Conservation (phyloP, 2,888 invertebrate genomes). For the Noctua comes region DNA sequence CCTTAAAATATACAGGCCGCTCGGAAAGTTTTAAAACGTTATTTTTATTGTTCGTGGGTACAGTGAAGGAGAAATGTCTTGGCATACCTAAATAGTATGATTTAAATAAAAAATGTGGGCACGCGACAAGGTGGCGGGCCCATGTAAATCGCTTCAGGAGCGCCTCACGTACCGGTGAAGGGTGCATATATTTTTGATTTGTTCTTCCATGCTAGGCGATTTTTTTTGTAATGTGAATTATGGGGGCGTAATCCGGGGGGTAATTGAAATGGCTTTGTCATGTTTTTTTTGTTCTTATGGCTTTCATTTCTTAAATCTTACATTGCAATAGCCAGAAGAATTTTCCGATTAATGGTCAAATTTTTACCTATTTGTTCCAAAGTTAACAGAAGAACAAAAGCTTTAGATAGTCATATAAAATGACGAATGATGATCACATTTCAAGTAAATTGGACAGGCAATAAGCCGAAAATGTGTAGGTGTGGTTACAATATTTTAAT, state of each 20-base stretch:
- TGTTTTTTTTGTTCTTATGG: constrained; percentile 36
- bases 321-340: background rate
- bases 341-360: background rate
- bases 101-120: constrained; percentile 89
- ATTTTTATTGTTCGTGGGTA: constrained; percentile 74
- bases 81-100: constrained; percentile 88
- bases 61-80: constrained; percentile 81
- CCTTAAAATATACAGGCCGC: constrained; percentile 57
- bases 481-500: constrained; percentile 37
- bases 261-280: constrained; percentile 65
- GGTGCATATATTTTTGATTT: constrained; percentile 91
- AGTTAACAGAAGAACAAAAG: constrained; percentile 16
- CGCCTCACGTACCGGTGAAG: constrained; percentile 87
- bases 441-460: constrained; percentile 40
- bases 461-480: constrained; percentile 36
- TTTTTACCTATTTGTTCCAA: background rate
- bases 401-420: constrained; percentile 9
- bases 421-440: constrained; percentile 35
- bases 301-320: constrained; percentile 2
- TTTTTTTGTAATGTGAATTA: constrained; percentile 79
- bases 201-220: constrained; percentile 87
- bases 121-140: constrained; percentile 85
- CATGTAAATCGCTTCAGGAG: constrained; percentile 86
- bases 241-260: constrained; percentile 61
- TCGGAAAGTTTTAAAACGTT: constrained; percentile 75